A percentile compares a stretch with the other conserved stretches of the same genome.
Conservation (phyloP, 2,113 vertebrate species). For the Tenebrosternarchus preto region DNA sequence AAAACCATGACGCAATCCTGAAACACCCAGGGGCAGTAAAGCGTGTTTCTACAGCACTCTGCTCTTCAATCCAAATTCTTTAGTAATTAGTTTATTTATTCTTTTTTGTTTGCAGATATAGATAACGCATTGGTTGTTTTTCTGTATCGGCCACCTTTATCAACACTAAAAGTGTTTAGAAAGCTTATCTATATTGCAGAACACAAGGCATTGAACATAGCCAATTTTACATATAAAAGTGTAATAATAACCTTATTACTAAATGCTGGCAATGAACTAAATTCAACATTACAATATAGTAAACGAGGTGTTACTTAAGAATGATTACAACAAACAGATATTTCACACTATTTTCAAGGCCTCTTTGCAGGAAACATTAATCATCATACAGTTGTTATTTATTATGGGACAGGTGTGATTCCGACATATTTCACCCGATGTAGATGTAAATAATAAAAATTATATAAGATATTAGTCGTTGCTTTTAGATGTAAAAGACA, state of each 20-base stretch:
- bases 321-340: too few relatives aligned
- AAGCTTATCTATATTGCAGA: not conserved
- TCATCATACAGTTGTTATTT: too few relatives aligned
- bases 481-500: too few relatives aligned
- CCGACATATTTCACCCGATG: too few relatives aligned
- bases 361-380: too few relatives aligned
- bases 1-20: constrained; percentile 34
- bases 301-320: too few relatives aligned
- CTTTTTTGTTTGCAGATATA: not conserved
- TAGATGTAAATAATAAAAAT: too few relatives aligned
- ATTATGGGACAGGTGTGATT: too few relatives aligned
- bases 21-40: constrained; percentile 11
- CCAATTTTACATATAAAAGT: not conserved
- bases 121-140: not conserved
- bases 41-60: not conserved
- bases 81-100: too few relatives aligned
- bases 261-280: not conserved
- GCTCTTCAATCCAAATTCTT: too few relatives aligned
- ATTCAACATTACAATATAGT: not conserved
- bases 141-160: not conserved
- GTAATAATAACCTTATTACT: not conserved
- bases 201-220: not conserved
- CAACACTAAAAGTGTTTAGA: not conserved
- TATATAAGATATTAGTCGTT: too few relatives aligned
- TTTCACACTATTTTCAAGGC: too few relatives aligned